Evolutionary conservation across 2,888 invertebrate species (phyloP).

Genomic region (Callinectes sapidus): DNA sequence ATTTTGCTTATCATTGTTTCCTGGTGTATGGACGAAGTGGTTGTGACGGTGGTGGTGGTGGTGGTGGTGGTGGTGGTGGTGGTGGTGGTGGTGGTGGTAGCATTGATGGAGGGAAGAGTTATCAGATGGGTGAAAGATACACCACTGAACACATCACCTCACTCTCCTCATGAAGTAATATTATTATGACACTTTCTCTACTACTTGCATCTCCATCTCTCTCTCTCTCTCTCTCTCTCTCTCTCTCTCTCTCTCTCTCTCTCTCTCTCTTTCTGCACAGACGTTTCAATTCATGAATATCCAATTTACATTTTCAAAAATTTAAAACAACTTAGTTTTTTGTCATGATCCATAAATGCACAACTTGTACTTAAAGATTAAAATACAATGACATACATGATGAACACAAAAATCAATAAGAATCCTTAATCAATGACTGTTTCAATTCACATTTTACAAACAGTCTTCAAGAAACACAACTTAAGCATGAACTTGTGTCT

Average conservation of each 20-base stretch:
- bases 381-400: too few species aligned
- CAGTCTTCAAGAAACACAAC: too few species aligned
- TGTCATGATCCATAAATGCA: too few species aligned
- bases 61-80: neutral
- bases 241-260: neutral
- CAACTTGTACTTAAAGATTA: too few species aligned
- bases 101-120: neutral
- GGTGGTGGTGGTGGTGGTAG: neutral
- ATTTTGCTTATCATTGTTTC: neutral
- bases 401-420: too few species aligned
- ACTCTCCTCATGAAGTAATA: neutral
- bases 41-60: neutral
- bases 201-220: neutral
- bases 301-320: too few species aligned
- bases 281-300: neutral
- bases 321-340: too few species aligned
- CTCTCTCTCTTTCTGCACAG: neutral
- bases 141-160: neutral
- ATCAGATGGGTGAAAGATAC: neutral
- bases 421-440: too few species aligned
- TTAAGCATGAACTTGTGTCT: too few species aligned
- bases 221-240: neutral
- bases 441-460: too few species aligned
- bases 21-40: neutral
- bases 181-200: neutral